A percentile compares a stretch with the other conserved stretches of the same genome.
These are phyloP conservation scores for Procambarus virginalis DNA, from an alignment of 1,140 invertebrate species.

Conservation along the genomic window DNA sequence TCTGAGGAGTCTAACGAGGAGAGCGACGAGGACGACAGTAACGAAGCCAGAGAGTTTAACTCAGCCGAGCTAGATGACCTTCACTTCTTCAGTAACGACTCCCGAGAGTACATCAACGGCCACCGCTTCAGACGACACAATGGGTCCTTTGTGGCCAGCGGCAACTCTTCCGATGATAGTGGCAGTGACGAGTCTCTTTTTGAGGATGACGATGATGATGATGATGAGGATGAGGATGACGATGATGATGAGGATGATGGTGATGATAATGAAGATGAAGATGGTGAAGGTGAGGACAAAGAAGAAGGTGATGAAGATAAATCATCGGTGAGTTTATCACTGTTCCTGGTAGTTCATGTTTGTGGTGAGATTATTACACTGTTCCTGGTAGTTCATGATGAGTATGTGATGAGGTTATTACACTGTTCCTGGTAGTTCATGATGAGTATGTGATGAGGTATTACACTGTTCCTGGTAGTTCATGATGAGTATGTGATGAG, in stretches of 20 bases:
- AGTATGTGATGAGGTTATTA: no score
- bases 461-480: no score
- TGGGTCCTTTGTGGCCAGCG: neutral
- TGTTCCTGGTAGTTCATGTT: no score
- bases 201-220: conserved; percentile 42
- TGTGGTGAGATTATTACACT: no score
- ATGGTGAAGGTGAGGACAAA: conserved; percentile 4
- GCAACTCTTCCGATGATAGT: neutral
- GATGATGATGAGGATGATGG: conserved; percentile 46
- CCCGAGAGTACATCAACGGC: neutral
- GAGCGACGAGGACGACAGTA: conserved; percentile 41
- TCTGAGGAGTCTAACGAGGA: neutral
- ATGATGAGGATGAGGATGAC: conserved; percentile 47
- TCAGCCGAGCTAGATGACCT: conserved; percentile 30
- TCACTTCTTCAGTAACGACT: conserved; percentile 1
- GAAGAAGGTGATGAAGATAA: conserved; percentile 17
- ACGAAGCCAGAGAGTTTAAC: conserved; percentile 37
- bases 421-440: no score
- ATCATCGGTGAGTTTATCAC: neutral
- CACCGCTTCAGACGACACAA: neutral
- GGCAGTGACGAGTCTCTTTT: conserved; percentile 34
- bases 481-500: no score
- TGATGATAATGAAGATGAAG: conserved; percentile 10
- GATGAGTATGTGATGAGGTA: no score
- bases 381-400: no score